A percentile compares a stretch with the other conserved stretches of the same genome.
These are phyloP conservation scores for Diceros bicornis DNA, from an alignment of 2,797 vertebrate species.

Conservation along the genomic window DNA sequence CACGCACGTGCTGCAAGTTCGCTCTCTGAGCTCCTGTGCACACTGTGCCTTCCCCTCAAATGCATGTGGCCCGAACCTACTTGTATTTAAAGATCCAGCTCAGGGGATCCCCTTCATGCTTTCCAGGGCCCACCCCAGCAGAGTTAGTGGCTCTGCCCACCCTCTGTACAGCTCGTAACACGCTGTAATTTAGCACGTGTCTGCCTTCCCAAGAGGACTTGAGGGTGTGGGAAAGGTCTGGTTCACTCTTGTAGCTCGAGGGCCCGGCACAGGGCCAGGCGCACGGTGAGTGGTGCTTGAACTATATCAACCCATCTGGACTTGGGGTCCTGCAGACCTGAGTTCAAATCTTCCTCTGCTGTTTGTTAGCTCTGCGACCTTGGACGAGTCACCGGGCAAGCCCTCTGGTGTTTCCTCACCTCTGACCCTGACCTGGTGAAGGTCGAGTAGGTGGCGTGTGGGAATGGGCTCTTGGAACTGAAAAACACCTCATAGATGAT, in stretches of 20 bases:
- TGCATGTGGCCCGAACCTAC: rapidly evolving
- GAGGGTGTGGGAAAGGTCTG: not conserved
- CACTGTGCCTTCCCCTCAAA: rapidly evolving
- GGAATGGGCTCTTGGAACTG: not conserved
- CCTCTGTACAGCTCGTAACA: rapidly evolving
- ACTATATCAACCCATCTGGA: not conserved
- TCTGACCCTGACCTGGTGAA: not conserved
- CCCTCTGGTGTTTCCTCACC: not conserved
- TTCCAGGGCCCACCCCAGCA: not conserved
- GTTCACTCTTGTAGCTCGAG: not conserved
- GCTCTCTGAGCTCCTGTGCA: too few species aligned
- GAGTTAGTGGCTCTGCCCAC: too few species aligned
- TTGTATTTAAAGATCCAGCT: not conserved
- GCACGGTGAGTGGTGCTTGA: rapidly evolving
- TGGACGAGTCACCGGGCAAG: not conserved
- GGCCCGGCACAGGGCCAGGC: not conserved
- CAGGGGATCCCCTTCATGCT: not conserved
- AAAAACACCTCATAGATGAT: not conserved
- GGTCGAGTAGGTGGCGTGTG: not conserved
- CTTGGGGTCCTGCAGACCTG: not conserved
- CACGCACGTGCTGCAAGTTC: too few species aligned
- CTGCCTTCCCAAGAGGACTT: not conserved
- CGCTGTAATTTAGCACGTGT: not conserved
- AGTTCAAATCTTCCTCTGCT: not conserved
- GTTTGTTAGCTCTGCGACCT: not conserved